These are phyloP conservation scores for Etheostoma perlongum DNA, from an alignment of 2,797 vertebrate genomes.

Conservation along the genomic window DNA sequence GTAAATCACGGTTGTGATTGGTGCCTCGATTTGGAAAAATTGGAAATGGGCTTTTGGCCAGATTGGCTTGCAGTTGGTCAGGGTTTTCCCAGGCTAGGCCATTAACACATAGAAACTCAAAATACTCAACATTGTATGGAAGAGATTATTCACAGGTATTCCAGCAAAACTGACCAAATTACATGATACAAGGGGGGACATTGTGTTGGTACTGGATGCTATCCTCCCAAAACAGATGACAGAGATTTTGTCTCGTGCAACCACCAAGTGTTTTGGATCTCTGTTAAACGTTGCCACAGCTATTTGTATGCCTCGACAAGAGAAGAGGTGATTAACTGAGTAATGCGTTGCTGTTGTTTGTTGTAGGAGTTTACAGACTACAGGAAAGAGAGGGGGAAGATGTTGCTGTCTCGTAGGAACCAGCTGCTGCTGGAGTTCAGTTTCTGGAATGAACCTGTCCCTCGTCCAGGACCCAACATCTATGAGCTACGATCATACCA, in stretches of 20 bases:
- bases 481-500: constrained; percentile 96
- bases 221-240: not conserved
- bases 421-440: constrained; percentile 96
- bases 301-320: not conserved
- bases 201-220: not conserved
- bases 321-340: not conserved
- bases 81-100: not conserved
- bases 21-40: too few species aligned
- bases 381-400: constrained; percentile 91
- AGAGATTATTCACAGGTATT: not conserved
- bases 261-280: not conserved
- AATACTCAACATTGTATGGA: not conserved
- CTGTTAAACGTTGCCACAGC: not conserved
- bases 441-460: constrained; percentile 95
- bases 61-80: too few species aligned
- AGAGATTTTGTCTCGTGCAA: not conserved
- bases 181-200: not conserved
- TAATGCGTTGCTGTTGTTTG: constrained; percentile 17
- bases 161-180: not conserved
- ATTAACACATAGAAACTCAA: not conserved
- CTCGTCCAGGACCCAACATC: constrained; percentile 93
- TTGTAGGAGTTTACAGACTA: constrained; percentile 90
- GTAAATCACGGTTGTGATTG: too few species aligned
- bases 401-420: constrained; percentile 95
- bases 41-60: too few species aligned